Evolutionary conservation across 1,140 invertebrate genomes (phyloP), one percentile per base, ranked within the genome.

Genomic region (Calliopsis andreniformis): DNA sequence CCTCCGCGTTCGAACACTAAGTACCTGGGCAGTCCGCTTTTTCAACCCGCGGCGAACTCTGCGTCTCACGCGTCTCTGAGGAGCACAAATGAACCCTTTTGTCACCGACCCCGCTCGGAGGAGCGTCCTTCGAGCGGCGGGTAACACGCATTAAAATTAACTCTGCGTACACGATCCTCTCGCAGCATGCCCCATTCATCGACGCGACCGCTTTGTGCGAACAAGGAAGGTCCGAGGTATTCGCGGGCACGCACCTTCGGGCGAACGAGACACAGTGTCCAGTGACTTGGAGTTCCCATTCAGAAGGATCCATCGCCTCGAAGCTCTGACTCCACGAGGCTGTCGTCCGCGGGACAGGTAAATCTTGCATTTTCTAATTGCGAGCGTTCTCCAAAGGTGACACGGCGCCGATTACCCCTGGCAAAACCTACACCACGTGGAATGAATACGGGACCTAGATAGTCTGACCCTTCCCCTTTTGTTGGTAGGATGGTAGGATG

Each of bases 61-160:
- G 18, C 25, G 51, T 30, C 2, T 20, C 35, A 5, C 30, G 39
- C 25, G 47, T 76, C 66, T 76, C 45, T 7, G n/a, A 20, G 30
- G 35, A 67, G 51, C 55, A 25, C 56, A 72, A 71, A 66, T 12
- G 71, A 80, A 62, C 73, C 69, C 67, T 78, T 78, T 78, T 68
- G 75, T 73, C 59, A 66, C 58, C 49, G 70, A 68, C 20, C 76
- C 35, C 30, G 39, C 55, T 69, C 53, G 56, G 32, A 47, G 64
- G 7, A 20, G 47, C 66, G 58, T 71, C 80, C 47, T 76, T 71
- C 72, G 71, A 35, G 53, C 78, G 69, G 53, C 47, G 35, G 42
- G 72, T 77, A 81, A 72, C 49, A 55, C 58, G 43, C 68, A 76
- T 80, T 78, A 78, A 85, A 84, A 78, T 81, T 81, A 85, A 85